Evolutionary conservation across 2,113 vertebrate genomes (phyloP), one percentile per base, ranked within the genome.

Genomic region (Pteronura brasiliensis): DNA sequence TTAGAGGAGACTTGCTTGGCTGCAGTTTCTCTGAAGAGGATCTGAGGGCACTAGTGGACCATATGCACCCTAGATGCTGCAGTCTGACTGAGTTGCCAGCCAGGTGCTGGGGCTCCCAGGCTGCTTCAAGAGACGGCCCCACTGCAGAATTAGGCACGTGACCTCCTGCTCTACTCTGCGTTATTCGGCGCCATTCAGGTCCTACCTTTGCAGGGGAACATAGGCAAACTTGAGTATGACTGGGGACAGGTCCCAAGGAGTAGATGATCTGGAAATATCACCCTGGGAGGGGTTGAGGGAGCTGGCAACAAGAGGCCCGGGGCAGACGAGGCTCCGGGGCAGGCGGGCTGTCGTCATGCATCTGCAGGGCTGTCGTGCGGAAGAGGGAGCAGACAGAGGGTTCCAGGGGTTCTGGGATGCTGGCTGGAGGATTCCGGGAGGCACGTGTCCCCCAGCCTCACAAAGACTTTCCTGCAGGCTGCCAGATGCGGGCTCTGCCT

Each of bases 301-400:
- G 80, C 87, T 87, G 52, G 72, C 93, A 95, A 97, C 85, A 91
- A 89, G 90, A 77, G 97, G 96, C 97, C 90, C 29, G 63, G 95
- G 95, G 90, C 92, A 80, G 79, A 88, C 8, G 92, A 90, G 95
- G 95, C 94, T 65, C 15, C 1, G 61, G 92, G 94, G 92, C 84
- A 84, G 94, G 95, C 14, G 14, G 90, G 88, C 81, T 96, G 96
- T 95, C 84, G 20, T 49, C 89, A 29, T 7, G 55, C 42, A 18
- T 97, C 97, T 97, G 94, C 87, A 36, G 94, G 67, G 87, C 97
- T 94, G 96, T 97, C 94, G 82, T 85, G 88, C 18, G 47, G 95
- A 96, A 96, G 95, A 90, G 83, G 95, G 93, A 97, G 90, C 94
- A 92, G 92, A 65, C 93, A 74, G 92, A 63, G 92, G 87, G 59